Percentiles rank a stretch among this genome's conserved stretches.
These are phyloP conservation scores for Neoaliturus tenellus DNA, from an alignment of 2,888 invertebrate genomes.

Conservation along the genomic window DNA sequence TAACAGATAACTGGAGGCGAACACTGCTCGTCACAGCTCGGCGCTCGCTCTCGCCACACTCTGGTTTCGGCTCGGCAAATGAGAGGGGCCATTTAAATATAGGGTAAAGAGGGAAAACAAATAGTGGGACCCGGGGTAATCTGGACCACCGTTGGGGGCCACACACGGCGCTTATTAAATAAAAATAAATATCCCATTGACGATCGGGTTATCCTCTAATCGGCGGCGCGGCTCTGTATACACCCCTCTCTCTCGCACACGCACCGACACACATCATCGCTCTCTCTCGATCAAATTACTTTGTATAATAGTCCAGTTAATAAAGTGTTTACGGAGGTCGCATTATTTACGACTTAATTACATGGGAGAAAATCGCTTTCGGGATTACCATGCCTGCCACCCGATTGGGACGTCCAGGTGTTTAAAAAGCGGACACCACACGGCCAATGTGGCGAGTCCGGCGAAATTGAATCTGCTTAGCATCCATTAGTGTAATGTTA, in stretches of 20 bases:
- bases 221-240: conserved; percentile 14
- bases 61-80: conserved; percentile 45
- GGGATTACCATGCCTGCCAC: neutral
- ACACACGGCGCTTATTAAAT: conserved; percentile 51
- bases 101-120: conserved; percentile 53
- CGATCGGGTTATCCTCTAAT: conserved; percentile 40
- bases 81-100: conserved; percentile 46
- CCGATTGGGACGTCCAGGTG: conserved; percentile 5
- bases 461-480: too few species aligned
- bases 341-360: conserved; percentile 42
- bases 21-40: neutral
- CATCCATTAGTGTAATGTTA: too few species aligned
- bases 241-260: neutral
- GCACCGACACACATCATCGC: neutral
- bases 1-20: conserved; percentile 45
- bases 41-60: conserved; percentile 20
- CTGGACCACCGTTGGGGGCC: conserved; percentile 49
- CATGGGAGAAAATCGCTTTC: conserved; percentile 15
- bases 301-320: conserved; percentile 25
- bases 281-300: conserved; percentile 14
- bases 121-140: conserved; percentile 36
- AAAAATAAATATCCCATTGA: conserved; percentile 49
- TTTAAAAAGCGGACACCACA: neutral
- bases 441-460: too few species aligned
- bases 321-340: conserved; percentile 34